Evolutionary conservation across 2,888 invertebrate genomes (phyloP).

Genomic region (Drosophila buzzatii): DNA sequence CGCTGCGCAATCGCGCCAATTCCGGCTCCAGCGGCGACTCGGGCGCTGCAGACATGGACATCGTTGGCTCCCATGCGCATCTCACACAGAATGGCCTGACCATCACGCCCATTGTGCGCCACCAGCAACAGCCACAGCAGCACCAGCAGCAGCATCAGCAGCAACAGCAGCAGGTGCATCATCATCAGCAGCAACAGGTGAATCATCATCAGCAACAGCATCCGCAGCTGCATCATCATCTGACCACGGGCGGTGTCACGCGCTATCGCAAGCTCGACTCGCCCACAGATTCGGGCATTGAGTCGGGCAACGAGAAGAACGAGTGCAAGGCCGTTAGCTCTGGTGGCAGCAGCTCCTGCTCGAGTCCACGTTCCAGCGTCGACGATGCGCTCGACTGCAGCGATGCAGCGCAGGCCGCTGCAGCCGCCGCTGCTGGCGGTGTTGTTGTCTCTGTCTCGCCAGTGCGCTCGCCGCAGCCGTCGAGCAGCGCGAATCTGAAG

Average conservation of each 20-base stretch:
- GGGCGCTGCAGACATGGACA: constrained; percentile 88
- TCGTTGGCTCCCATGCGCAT: constrained; percentile 89
- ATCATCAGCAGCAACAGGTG: constrained; percentile 56
- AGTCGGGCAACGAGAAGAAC: constrained; percentile 95
- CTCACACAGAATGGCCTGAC: constrained; percentile 91
- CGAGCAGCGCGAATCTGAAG: constrained; percentile 82
- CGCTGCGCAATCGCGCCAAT: constrained; percentile 91
- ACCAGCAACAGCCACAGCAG: constrained; percentile 59
- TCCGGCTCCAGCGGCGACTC: constrained; percentile 92
- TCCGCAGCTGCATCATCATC: constrained; percentile 70
- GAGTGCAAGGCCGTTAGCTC: constrained; percentile 92
- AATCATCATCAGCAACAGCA: constrained; percentile 69
- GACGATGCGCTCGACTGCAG: constrained; percentile 90
- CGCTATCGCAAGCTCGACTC: constrained; percentile 95
- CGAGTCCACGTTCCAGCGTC: constrained; percentile 93
- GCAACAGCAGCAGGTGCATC: constrained; percentile 49
- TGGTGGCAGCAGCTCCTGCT: constrained; percentile 91
- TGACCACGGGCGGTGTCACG: constrained; percentile 77
- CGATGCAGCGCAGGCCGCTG: constrained; percentile 69
- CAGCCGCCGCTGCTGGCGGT: constrained; percentile 38
- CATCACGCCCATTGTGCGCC: constrained; percentile 88
- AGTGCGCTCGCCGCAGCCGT: constrained; percentile 84
- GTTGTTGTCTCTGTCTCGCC: constrained; percentile 75
- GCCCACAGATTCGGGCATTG: constrained; percentile 97
- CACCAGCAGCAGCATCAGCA: constrained; percentile 57